These are phyloP conservation scores for Limnephilus rhombicus DNA, from an alignment of 2,888 invertebrate species.

Conservation along the genomic window DNA sequence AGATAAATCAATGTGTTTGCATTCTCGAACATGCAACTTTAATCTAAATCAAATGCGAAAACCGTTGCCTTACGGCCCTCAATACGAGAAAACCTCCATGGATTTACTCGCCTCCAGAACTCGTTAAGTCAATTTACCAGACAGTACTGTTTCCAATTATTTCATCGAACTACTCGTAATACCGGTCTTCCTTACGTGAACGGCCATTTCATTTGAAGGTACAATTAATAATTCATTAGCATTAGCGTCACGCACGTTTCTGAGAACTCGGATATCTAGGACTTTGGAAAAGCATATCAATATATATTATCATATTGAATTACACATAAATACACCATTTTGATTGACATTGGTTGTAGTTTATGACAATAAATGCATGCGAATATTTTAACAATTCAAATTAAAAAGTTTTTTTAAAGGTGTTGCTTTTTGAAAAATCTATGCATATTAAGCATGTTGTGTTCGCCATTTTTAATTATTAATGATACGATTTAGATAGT, in stretches of 20 bases:
- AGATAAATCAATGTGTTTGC: not conserved
- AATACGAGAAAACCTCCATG: not conserved
- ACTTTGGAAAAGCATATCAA: not conserved
- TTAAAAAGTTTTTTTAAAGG: too few species aligned
- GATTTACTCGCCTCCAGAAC: not conserved
- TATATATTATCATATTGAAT: not conserved
- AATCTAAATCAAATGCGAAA: not conserved
- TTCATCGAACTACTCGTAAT: not conserved
- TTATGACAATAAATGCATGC: too few species aligned
- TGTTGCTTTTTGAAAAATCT: too few species aligned
- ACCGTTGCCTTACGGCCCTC: not conserved
- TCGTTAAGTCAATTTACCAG: not conserved
- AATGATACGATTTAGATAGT: too few species aligned
- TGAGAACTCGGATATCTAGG: not conserved
- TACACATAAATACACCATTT: too few species aligned
- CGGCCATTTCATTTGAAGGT: not conserved
- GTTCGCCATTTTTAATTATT: too few species aligned
- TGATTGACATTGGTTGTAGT: too few species aligned
- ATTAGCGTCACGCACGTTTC: not conserved
- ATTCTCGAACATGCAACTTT: not conserved
- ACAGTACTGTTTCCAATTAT: slow-evolving; percentile 1
- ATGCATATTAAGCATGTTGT: too few species aligned
- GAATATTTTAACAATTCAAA: too few species aligned
- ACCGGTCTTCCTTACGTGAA: not conserved
- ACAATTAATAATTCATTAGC: not conserved